Percentiles rank a stretch among this genome's conserved stretches.
These are phyloP conservation scores for Tapirus terrestris DNA, from an alignment of 2,113 vertebrate species.

Conservation along the genomic window DNA sequence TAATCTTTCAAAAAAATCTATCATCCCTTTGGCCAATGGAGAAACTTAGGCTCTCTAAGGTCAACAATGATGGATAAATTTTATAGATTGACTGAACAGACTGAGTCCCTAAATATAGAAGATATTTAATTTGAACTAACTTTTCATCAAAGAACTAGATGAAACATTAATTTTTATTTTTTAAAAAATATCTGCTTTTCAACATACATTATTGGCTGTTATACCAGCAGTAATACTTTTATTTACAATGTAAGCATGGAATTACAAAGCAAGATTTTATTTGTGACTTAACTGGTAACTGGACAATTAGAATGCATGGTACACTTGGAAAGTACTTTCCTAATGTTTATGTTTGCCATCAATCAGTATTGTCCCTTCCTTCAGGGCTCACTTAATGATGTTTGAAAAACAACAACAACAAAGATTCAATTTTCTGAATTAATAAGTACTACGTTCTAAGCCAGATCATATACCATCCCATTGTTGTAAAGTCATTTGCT, in stretches of 20 bases:
- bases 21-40: not conserved
- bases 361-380: slow-evolving; percentile 23
- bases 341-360: slow-evolving; percentile 50
- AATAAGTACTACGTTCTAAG: slow-evolving; percentile 54
- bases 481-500: slow-evolving; percentile 54
- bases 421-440: slow-evolving; percentile 12
- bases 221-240: not conserved
- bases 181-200: not conserved
- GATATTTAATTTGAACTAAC: not conserved
- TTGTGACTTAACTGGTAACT: slow-evolving; percentile 52
- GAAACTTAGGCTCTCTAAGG: not conserved
- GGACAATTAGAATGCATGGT: slow-evolving; percentile 53
- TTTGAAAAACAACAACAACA: not conserved
- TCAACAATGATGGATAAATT: not conserved
- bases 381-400: slow-evolving; percentile 40
- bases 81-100: not conserved
- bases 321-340: slow-evolving; percentile 39
- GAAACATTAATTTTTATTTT: slow-evolving; percentile 38
- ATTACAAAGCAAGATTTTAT: slow-evolving; percentile 51
- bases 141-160: slow-evolving; percentile 47
- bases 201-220: not conserved
- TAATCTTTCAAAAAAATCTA: not conserved
- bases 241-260: not conserved
- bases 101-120: slow-evolving; percentile 15
- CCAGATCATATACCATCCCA: not conserved